These are phyloP conservation scores for Mayetiola destructor DNA, from an alignment of 2,888 invertebrate genomes.

Conservation along the genomic window DNA sequence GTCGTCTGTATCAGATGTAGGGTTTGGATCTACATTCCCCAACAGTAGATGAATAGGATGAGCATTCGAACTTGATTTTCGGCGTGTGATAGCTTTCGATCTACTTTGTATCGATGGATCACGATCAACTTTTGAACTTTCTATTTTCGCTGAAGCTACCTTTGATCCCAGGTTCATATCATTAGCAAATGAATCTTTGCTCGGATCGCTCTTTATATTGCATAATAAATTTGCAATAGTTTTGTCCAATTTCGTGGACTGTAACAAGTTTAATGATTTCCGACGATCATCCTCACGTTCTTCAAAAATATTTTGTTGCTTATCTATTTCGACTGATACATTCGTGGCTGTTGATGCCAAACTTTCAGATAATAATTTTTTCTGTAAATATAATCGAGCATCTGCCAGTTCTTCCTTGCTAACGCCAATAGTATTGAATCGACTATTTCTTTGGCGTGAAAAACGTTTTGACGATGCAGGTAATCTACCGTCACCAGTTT, in stretches of 20 bases:
- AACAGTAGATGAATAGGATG: background rate
- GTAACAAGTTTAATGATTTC: background rate
- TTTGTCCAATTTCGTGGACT: background rate
- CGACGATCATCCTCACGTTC: background rate
- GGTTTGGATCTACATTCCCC: conserved; percentile 18
- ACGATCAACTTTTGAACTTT: too few relatives aligned
- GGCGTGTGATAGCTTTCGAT: background rate
- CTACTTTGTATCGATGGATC: background rate
- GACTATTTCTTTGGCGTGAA: conserved; percentile 43
- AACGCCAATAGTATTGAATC: conserved; percentile 66
- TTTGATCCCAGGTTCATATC: too few relatives aligned
- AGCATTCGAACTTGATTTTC: background rate
- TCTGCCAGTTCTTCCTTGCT: conserved; percentile 65
- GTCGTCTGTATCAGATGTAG: background rate
- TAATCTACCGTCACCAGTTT: conserved; percentile 26
- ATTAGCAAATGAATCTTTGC: background rate
- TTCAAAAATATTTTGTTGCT: background rate
- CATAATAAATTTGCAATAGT: background rate
- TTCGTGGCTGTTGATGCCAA: conserved; percentile 23
- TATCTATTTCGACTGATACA: conserved; percentile 16
- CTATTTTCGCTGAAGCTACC: background rate
- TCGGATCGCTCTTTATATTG: too few relatives aligned
- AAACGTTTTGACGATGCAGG: conserved; percentile 35
- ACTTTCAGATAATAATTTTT: conserved; percentile 38
- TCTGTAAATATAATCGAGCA: conserved; percentile 61